Base-by-base conservation (phyloP, 2,888 invertebrate species). In the Psylliodes chrysocephalus region DNA sequence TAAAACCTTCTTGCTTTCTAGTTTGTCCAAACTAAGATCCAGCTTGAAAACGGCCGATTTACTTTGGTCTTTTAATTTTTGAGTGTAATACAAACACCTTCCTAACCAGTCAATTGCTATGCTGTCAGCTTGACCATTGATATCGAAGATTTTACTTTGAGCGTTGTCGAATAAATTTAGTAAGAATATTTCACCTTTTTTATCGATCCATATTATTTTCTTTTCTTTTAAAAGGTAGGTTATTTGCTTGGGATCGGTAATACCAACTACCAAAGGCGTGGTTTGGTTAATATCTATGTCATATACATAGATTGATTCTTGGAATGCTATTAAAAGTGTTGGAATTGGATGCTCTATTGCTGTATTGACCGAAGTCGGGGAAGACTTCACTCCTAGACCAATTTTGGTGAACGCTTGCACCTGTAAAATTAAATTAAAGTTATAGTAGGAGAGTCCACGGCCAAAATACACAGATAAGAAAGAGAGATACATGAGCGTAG, bases 21-120 rank as follows among this genome's bases (percentile, higher is more conserved):
- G 87, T 17, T 86, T 85, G 49, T 87, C 86, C 12, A 85, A 82
- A 65, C 88, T 90, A 17, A 93, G 79, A 77, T 92, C 89, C 2
- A 92, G 83, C 67, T 88, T 86, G 75, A 89, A 88, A 19, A 91
- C 84, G 0, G 86, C 86, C 62, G 86, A 86, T 69, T 85, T 84
- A 60, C 71, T 73, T 38, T 73, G 75, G n/a, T 83, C 79, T 12
- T 70, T 65, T 2, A 70, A 67, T 18, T 61, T 68, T 80, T 94
- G 94, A 0, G 91, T 86, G 89, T 94, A 95, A 79, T 93, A 96
- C 4, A 96, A 83, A 46, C 90, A 89, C 51, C 95, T 86, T 51
- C 91, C 89, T 42, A 96, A 87, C 96, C 96, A 97, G 82, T 97
- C 96, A 0, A 94, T 85, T 1, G 92, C 89, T 19, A 96, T 82